Evolutionary conservation across 2,888 invertebrate species (phyloP), one percentile per base, ranked within the genome.

Genomic region (Barypeithes pellucidus): DNA sequence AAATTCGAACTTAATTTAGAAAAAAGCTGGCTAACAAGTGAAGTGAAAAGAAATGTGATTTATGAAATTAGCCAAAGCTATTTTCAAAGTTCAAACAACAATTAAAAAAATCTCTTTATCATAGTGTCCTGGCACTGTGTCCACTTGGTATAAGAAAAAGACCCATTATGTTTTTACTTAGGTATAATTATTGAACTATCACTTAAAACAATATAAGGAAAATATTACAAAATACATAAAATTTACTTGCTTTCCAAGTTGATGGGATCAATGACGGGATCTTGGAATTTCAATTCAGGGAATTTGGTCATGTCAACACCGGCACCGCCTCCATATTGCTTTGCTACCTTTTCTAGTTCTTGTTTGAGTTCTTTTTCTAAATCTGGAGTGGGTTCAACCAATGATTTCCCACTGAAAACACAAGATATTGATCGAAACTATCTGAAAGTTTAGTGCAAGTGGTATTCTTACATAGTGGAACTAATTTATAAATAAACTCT

Each of bases 221-320:
- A 60, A 54, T 60, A 62, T n/a, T 50, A 50, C 12, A 22, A 50
- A 50, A 50, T 43, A 75, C 36, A 54, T 54, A 14, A 41, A 45
- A 60, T 59, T 72, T 67, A 70, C 72, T 75, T 75, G 65, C 66
- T 79, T 79, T 84, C 86, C 79, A 83, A 87, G 79, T 89, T 88
- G 78, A 93, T 91, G 78, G 92, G 89, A 85, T 93, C 93, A 77
- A 93, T 85, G 79, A 89, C 89, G 60, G 92, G 92, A 75, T 93
- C 95, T 22, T 89, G 88, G 81, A 97, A 98, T 82, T 92, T 93
- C 84, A 97, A 93, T 12, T 90, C 84, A 11, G 98, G 98, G 86
- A 98, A 97, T 85, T 95, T 89, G 16, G 94, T 93, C 94, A 97
- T 95, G 83, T 97, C 95, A 3, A 90, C 90, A 50, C 94, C 95